phyloP scores from a whole-genome alignment of 1,140 invertebrate genomes.

The Holcopasites calliopsidis region DNA sequence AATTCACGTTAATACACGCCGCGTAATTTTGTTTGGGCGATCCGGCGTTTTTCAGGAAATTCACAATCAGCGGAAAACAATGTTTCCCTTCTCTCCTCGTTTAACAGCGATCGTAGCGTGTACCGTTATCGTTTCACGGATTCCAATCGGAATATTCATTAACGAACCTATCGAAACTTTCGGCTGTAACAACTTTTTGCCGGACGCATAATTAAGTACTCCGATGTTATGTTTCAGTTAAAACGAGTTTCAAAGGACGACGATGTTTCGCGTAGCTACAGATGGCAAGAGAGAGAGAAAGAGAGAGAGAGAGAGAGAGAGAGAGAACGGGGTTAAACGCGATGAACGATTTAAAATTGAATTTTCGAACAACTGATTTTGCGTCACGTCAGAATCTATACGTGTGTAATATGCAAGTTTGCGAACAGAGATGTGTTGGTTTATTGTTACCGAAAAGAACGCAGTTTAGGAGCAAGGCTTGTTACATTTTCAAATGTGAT shows the following conservation, averaged over 20 bases:
- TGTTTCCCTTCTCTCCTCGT: too few relatives aligned
- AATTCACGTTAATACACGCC: not conserved
- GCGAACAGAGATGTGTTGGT: not conserved
- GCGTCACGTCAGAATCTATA: not conserved
- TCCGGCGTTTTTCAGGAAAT: not conserved
- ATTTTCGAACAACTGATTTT: constrained; percentile 1
- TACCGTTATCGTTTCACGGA: not conserved
- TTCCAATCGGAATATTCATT: constrained; percentile 1
- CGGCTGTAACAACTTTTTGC: not conserved
- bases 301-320: too few relatives aligned
- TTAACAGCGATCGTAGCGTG: not conserved
- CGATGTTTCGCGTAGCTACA: not conserved
- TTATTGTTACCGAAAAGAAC: not conserved
- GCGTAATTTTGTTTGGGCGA: not conserved
- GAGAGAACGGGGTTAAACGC: not conserved
- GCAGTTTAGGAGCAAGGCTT: not conserved
- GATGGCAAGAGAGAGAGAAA: not conserved
- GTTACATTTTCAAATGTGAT: not conserved
- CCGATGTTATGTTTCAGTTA: not conserved
- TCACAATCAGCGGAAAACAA: not conserved
- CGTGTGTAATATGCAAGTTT: not conserved
- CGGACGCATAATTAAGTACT: not conserved
- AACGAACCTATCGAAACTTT: not conserved
- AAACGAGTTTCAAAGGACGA: constrained; percentile 6
- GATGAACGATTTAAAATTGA: constrained; percentile 10